phyloP scores from a whole-genome alignment of 1,140 invertebrate species.

The Drosophila orosa region DNA sequence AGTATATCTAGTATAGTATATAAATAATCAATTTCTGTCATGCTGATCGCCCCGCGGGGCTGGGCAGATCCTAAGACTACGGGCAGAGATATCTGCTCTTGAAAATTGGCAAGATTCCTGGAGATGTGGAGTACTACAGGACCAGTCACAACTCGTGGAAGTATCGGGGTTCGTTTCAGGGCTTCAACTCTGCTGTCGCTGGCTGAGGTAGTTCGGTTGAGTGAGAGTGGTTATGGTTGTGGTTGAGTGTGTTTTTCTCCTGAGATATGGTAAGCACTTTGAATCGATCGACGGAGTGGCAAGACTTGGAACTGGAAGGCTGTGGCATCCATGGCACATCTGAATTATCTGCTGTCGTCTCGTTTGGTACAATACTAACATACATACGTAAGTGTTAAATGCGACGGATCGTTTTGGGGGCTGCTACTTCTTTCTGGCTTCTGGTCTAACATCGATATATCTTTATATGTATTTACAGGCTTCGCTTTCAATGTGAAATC shows the following conservation, averaged over 20 bases:
- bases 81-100: slow-evolving; percentile 24
- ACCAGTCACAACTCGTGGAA: slow-evolving; percentile 61
- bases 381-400: slow-evolving; percentile 44
- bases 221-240: slow-evolving; percentile 25
- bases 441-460: slow-evolving; percentile 22
- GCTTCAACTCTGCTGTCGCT: slow-evolving; percentile 44
- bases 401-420: slow-evolving; percentile 49
- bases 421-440: slow-evolving; percentile 16
- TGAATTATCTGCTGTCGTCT: slow-evolving; percentile 60
- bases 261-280: slow-evolving; percentile 70
- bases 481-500: slow-evolving; percentile 50
- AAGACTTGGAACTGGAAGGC: slow-evolving; percentile 54
- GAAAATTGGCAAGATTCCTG: slow-evolving; percentile 49
- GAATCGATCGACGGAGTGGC: slow-evolving; percentile 39
- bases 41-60: slow-evolving; percentile 13
- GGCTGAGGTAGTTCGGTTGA: slow-evolving; percentile 75
- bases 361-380: slow-evolving; percentile 44
- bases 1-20: not conserved
- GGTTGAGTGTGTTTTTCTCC: slow-evolving; percentile 32
- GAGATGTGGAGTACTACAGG: slow-evolving; percentile 29
- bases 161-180: slow-evolving; percentile 43
- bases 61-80: slow-evolving; percentile 37
- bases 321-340: slow-evolving; percentile 74
- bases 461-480: slow-evolving; percentile 49
- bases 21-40: slow-evolving; percentile 37